Base-by-base conservation (phyloP, 2,797 vertebrate genomes). In the Acomys russatus region DNA sequence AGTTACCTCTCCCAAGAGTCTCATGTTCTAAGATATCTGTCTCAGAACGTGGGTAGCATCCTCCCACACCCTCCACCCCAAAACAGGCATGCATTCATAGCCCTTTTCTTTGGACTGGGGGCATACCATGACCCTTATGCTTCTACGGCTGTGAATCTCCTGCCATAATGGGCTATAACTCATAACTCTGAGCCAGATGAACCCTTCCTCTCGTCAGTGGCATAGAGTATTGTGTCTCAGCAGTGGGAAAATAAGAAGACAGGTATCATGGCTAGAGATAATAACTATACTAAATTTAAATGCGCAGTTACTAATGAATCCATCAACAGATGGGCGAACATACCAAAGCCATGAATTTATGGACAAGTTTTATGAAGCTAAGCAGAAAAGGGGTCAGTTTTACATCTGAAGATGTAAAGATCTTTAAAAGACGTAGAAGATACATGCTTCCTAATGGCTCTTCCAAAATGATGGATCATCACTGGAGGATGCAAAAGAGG, bases 381-480 rank as follows among this genome's bases (percentile, higher is more conserved):
- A 92, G 64, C 9, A 35, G 83, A 35, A 70, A 79, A 44, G 9
- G 23, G 14, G 1, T 88, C 63, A 49, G n/a, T 88, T 66, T 84
- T 83, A 83, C 91, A 63, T 92, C 68, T 89, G 54, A 82, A 76
- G n/a, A 61, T 44, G 22, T 59, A 71, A 33, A 33, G 51, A 28
- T 68, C 25, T 44, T 44, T 66, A 61, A 79, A 82, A 92, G 38
- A 68, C 8, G 44, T 84, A 30, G 0, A 49, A 30, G 51, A 11
- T 71, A 61, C 59, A 70, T 20, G 4, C 88, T 91, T 94, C 70
- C 91, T 35, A 74, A 80, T 61, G 51, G 86, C 30, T 92, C 59
- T 74, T 70, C 82, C 64, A 86, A 74, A 91, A 59, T 38, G 44
- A 56, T 49, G 30, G 20, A 49, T 94, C 59, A 63, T 25, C 79